Base-by-base conservation (phyloP, 2,888 invertebrate genomes). In the Hypomecis punctinalis region DNA sequence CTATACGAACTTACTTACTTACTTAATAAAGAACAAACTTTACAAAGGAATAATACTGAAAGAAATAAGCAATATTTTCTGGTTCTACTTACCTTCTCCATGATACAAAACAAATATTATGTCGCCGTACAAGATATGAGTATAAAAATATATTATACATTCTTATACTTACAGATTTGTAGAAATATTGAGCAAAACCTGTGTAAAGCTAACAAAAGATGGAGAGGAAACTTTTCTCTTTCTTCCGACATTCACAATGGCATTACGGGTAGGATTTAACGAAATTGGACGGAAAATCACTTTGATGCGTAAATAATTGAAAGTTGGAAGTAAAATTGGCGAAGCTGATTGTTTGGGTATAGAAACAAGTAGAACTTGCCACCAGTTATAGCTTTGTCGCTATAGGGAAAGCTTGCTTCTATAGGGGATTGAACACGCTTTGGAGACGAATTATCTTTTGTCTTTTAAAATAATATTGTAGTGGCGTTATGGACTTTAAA, bases 281-380 rank as follows among this genome's bases (percentile, higher is more conserved):
- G 77, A 83, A 84, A 84, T 82, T 80, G 77, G 73, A 79, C 73
- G 78, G 79, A 82, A 84, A 84, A 85, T 84, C 80, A 84, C 78
- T 82, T 79, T 81, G 81, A 82, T 80, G 78, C 82, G 80, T 81
- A 84, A 84, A 84, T 85, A 85, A 86, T 85, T 85, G 83, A 83
- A 84, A 84, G 79, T 76, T 79, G 79, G 73, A 77, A 77, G 76
- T 78, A 78, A 78, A 84, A 83, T 82, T 78, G 74, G 76, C 69
- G 71, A 76, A 77, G 72, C 72, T 71, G 78, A 75, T 81, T 78
- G 77, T 80, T 68, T 75, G 69, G 10, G 40, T 51, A 10, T 46
- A 23, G 52, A 45, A 51, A 58, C 10, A 39, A 13, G n/a, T 8
- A 47, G 68, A 74, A 74, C 75, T 67, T 45, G 46, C 10, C 40